Conservation (phyloP, 2,797 vertebrate species). For the Sebastiscus albofasciatus region DNA sequence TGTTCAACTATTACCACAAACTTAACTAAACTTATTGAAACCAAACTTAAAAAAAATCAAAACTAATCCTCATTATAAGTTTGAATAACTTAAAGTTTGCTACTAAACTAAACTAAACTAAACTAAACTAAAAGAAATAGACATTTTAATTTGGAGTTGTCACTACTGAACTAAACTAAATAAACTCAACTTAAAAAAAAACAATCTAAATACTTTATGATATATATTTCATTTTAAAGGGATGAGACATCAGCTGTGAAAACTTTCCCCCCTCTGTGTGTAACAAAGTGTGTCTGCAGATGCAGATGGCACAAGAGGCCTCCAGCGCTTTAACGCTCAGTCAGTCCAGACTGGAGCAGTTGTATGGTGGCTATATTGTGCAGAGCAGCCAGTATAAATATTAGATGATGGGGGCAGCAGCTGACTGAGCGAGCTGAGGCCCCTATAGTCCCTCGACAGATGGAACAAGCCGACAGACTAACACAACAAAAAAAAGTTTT, state of each 20-base stretch:
- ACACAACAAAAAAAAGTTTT: constrained; percentile 82
- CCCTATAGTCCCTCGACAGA: constrained; percentile 91
- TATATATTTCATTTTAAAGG: neutral
- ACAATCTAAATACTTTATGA: neutral
- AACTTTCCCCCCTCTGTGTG: constrained; percentile 76
- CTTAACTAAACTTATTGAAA: too few relatives aligned
- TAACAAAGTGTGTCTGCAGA: constrained; percentile 66
- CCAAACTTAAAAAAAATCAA: too few relatives aligned
- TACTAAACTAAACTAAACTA: neutral
- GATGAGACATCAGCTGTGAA: constrained; percentile 80
- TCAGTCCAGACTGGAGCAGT: constrained; percentile 84
- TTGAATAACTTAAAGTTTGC: too few relatives aligned
- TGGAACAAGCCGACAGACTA: constrained; percentile 91
- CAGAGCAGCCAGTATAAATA: constrained; percentile 90
- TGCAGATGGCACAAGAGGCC: constrained; percentile 86
- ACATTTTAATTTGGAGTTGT: neutral
- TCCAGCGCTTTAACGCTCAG: constrained; percentile 66
- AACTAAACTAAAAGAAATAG: neutral
- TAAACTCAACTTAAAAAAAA: neutral
- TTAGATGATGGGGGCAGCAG: constrained; percentile 91
- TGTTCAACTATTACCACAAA: too few relatives aligned
- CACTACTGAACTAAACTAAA: too few relatives aligned
- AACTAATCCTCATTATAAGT: too few relatives aligned
- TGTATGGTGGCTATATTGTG: constrained; percentile 81
- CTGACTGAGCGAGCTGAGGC: constrained; percentile 85